These are phyloP conservation scores for Pimpla rufipes DNA, from an alignment of 2,888 invertebrate species.

Conservation along the genomic window DNA sequence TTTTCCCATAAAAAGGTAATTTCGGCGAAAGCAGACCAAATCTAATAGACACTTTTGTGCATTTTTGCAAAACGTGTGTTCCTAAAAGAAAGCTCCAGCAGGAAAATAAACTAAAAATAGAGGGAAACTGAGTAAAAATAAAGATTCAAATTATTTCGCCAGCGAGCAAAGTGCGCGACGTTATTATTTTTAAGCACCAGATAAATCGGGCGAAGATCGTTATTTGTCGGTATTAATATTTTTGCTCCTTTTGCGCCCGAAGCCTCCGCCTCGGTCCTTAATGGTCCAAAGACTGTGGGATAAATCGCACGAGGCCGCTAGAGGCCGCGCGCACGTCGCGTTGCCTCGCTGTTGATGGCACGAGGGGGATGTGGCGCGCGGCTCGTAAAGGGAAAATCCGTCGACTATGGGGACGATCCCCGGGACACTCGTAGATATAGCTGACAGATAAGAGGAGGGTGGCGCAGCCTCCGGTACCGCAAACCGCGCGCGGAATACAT, in stretches of 20 bases:
- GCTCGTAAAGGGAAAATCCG: conserved; percentile 77
- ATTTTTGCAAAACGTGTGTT: no score
- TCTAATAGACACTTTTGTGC: no score
- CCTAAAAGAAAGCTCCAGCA: no score
- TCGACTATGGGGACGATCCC: conserved; percentile 76
- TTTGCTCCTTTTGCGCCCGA: not conserved
- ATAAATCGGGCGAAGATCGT: not conserved
- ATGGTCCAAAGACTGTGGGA: not conserved
- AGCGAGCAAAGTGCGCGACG: no score
- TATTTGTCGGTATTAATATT: not conserved
- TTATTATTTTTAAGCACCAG: no score
- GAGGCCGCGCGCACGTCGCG: not conserved
- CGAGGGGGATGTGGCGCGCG: conserved; percentile 38
- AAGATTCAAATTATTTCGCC: no score
- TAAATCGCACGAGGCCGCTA: not conserved
- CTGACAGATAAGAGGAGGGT: conserved; percentile 75
- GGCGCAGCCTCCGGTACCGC: conserved; percentile 41
- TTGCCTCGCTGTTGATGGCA: conserved; percentile 47
- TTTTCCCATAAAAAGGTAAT: no score
- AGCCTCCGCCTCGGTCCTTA: not conserved
- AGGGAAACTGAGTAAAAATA: no score
- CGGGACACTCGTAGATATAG: conserved; percentile 77
- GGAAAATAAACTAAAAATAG: no score
- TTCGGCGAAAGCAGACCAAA: no score
- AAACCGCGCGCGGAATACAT: conserved; percentile 51